Evolutionary conservation across 2,888 invertebrate species (phyloP).

Genomic region (Nephrocerus scutellatus): DNA sequence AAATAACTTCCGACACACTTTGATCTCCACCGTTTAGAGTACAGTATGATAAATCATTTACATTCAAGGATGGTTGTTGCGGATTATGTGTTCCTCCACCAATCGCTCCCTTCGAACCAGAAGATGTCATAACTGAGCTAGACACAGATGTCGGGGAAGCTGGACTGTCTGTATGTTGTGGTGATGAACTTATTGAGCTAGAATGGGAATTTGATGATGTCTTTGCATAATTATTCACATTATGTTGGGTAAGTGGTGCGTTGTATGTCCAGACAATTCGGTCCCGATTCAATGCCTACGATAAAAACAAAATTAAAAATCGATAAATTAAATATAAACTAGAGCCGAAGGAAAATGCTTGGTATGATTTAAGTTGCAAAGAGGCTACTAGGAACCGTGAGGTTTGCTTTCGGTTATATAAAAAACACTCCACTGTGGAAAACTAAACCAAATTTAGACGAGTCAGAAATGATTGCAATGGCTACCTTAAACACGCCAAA

Average conservation of each 20-base stretch:
- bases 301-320: slow-evolving; percentile 1
- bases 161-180: slow-evolving; percentile 60
- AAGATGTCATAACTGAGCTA: slow-evolving; percentile 79
- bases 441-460: no score
- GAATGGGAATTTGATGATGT: slow-evolving; percentile 43
- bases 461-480: no score
- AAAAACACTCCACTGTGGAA: no score
- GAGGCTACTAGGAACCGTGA: no score
- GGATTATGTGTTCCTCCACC: slow-evolving; percentile 31
- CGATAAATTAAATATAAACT: background rate
- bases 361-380: no score
- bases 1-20: slow-evolving; percentile 78
- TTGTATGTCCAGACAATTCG: slow-evolving; percentile 89
- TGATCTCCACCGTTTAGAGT: slow-evolving; percentile 58
- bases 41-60: slow-evolving; percentile 39
- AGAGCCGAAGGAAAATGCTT: background rate
- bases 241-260: slow-evolving; percentile 56
- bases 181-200: slow-evolving; percentile 49
- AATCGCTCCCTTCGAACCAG: slow-evolving; percentile 58
- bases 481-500: no score
- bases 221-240: slow-evolving; percentile 36
- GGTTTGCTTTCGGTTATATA: no score
- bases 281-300: slow-evolving; percentile 46
- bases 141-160: slow-evolving; percentile 81
- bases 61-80: slow-evolving; percentile 22